phyloP scores from a whole-genome alignment of 2,797 vertebrate species.

The Sebastiscus albofasciatus region DNA sequence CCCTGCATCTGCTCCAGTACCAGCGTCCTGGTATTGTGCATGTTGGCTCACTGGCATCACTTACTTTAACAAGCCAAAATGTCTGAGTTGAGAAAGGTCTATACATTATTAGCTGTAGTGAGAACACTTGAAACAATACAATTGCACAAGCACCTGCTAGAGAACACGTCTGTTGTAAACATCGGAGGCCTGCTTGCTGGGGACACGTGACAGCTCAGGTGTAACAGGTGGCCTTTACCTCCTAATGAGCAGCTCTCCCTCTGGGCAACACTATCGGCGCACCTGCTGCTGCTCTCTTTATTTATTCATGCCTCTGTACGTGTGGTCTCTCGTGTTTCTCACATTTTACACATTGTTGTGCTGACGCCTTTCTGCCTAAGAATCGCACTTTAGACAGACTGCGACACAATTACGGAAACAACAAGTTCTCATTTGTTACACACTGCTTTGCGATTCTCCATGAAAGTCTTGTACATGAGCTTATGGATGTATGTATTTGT shows the following conservation, averaged over 20 bases:
- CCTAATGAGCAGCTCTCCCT: constrained; percentile 77
- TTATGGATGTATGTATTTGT: neutral
- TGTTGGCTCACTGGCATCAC: neutral
- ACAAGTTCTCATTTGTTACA: neutral
- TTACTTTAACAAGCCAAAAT: neutral
- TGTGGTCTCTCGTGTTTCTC: constrained; percentile 73
- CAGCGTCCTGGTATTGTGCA: neutral
- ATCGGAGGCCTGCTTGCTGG: constrained; percentile 35
- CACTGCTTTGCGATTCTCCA: neutral
- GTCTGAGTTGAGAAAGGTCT: neutral
- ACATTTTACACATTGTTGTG: constrained; percentile 56
- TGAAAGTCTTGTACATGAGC: neutral
- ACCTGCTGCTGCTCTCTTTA: constrained; percentile 81
- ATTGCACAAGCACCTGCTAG: neutral
- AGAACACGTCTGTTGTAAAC: constrained; percentile 39
- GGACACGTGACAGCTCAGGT: constrained; percentile 61
- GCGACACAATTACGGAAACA: neutral
- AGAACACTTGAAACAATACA: constrained; percentile 6
- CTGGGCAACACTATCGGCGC: constrained; percentile 78
- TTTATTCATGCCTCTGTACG: constrained; percentile 76
- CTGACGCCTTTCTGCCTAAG: constrained; percentile 34
- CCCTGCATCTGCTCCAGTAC: neutral
- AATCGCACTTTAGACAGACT: constrained; percentile 10
- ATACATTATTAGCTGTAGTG: neutral
- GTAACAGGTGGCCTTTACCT: constrained; percentile 82